These are phyloP conservation scores for Celastrina argiolus DNA, from an alignment of 2,888 invertebrate species.

Conservation along the genomic window DNA sequence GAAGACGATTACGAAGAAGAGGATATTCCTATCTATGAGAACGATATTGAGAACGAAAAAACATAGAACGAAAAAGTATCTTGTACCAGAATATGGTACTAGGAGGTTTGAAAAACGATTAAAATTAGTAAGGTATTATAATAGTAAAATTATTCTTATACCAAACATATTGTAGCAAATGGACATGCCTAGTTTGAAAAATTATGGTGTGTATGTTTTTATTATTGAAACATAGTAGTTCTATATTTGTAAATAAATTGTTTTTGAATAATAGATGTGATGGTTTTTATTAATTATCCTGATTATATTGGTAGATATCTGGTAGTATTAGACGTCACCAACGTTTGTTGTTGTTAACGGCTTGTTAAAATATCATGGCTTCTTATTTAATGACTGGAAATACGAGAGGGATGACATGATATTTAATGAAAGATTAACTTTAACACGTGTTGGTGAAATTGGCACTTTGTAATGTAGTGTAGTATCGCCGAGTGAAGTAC, in stretches of 20 bases:
- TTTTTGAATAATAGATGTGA: neutral
- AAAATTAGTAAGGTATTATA: neutral
- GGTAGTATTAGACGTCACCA: too few species aligned
- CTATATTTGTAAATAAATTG: slow-evolving; percentile 2
- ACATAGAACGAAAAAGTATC: neutral
- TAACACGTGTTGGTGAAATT: too few species aligned
- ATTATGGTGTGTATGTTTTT: neutral
- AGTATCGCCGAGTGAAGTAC: too few species aligned
- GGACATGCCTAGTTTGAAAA: neutral
- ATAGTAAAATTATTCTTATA: neutral
- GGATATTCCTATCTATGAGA: slow-evolving; percentile 34
- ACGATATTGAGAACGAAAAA: slow-evolving; percentile 20
- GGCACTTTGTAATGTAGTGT: too few species aligned
- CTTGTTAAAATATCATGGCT: too few species aligned
- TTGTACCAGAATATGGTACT: neutral
- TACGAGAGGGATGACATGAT: too few species aligned
- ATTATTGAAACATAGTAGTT: neutral
- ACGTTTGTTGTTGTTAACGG: too few species aligned
- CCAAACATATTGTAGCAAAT: neutral
- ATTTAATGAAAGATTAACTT: too few species aligned
- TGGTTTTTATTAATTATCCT: neutral
- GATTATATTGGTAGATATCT: too few species aligned
- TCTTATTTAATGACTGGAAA: too few species aligned
- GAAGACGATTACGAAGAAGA: slow-evolving; percentile 40
- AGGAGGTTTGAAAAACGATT: neutral